Conservation (phyloP, 2,797 vertebrate genomes). For the Limosa lapponica region DNA sequence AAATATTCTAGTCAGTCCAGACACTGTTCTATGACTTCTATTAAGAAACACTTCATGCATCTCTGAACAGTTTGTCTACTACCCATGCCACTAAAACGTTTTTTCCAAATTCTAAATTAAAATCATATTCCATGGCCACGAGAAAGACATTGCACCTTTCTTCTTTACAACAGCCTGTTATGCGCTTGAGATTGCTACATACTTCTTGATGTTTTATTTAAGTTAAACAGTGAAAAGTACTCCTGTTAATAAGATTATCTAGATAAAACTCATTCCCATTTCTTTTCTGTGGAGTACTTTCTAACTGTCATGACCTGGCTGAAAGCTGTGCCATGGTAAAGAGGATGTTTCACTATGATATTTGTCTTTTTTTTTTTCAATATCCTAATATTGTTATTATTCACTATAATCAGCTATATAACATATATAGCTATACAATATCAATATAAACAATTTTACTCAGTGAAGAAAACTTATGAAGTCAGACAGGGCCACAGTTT, state of each 20-base stretch:
- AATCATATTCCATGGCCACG: fast-evolving
- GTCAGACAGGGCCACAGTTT: neutral
- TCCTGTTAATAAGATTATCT: neutral
- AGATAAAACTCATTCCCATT: neutral
- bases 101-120: neutral
- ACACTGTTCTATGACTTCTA: neutral
- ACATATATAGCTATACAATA: neutral
- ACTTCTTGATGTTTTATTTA: neutral
- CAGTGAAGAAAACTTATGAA: neutral
- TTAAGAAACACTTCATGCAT: neutral
- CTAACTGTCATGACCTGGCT: neutral
- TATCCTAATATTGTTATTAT: neutral
- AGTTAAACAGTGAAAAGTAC: neutral
- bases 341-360: neutral
- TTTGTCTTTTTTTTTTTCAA: neutral
- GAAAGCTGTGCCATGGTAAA: neutral
- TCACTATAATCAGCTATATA: neutral
- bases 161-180: neutral
- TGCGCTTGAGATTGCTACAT: fast-evolving
- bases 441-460: neutral
- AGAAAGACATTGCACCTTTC: neutral
- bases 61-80: neutral
- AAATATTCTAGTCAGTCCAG: neutral
- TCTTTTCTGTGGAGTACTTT: neutral
- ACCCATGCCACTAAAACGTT: neutral